Percentiles rank a stretch among this genome's conserved stretches.
Evolutionary conservation across 2,113 vertebrate genomes (phyloP).

Genomic region (Condylura cristata): DNA sequence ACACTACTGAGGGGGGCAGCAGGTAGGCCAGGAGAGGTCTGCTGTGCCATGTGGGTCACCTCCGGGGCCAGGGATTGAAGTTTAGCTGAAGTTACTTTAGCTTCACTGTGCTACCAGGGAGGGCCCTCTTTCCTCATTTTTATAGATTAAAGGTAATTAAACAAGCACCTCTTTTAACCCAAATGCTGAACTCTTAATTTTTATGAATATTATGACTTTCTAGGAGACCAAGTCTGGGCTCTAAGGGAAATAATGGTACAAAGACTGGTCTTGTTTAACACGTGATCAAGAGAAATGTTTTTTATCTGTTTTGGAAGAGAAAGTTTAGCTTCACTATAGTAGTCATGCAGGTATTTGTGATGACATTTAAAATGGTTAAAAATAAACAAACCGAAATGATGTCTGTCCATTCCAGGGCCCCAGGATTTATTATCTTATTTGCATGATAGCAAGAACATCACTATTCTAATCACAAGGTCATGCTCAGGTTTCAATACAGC

Average conservation of each 20-base stretch:
- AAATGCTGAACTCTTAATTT: neutral
- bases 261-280: conserved; percentile 64
- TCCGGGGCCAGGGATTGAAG: no score
- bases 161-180: neutral
- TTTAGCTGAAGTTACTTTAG: no score
- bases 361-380: neutral
- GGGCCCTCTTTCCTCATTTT: neutral
- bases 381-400: neutral
- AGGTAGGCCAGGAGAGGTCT: no score
- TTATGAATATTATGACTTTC: conserved; percentile 58
- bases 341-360: conserved; percentile 49
- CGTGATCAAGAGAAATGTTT: conserved; percentile 64
- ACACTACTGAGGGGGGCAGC: no score
- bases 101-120: no score
- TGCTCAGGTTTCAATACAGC: neutral
- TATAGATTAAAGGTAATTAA: conserved; percentile 54
- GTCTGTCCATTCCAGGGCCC: neutral
- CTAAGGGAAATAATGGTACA: conserved; percentile 64
- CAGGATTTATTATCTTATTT: neutral
- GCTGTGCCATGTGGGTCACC: no score
- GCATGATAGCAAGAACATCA: neutral
- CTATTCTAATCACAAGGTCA: neutral
- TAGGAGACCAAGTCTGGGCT: conserved; percentile 60
- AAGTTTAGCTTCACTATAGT: conserved; percentile 66
- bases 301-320: conserved; percentile 45